A percentile compares a stretch with the other conserved stretches of the same genome.
Conservation (phyloP, 2,797 vertebrate species). For the Pseudochirops corinnae region DNA sequence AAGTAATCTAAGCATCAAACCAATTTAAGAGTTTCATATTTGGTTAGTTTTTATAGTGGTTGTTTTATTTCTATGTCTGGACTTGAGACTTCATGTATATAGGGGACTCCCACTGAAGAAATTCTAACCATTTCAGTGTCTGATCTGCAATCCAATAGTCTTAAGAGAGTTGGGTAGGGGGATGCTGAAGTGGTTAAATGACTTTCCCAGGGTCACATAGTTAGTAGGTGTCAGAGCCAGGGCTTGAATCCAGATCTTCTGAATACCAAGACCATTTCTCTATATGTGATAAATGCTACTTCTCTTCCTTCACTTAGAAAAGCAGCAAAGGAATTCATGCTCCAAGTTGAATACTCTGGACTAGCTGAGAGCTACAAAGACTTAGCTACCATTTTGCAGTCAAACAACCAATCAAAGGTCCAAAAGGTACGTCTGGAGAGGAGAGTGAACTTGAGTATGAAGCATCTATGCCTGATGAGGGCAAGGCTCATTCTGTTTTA, state of each 20-base stretch:
- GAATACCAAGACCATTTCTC: constrained; percentile 8
- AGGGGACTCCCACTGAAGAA: not conserved
- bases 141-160: not conserved
- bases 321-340: not conserved
- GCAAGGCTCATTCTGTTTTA: not conserved
- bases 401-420: not conserved
- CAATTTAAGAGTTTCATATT: not conserved
- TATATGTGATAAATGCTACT: not conserved
- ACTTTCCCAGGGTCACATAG: not conserved
- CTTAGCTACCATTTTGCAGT: not conserved
- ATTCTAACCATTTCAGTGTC: not conserved
- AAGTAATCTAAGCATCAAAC: not conserved
- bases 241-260: not conserved
- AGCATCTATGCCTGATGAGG: not conserved
- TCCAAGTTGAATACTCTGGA: not conserved
- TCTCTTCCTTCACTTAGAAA: constrained; percentile 18
- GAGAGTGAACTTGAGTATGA: not conserved
- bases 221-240: not conserved
- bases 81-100: not conserved
- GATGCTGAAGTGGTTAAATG: not conserved
- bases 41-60: not conserved
- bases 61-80: not conserved
- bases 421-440: not conserved
- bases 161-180: not conserved
- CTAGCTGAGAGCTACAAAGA: not conserved